Base-by-base conservation (phyloP, 1,140 invertebrate species). In the Globodera rostochiensis region DNA sequence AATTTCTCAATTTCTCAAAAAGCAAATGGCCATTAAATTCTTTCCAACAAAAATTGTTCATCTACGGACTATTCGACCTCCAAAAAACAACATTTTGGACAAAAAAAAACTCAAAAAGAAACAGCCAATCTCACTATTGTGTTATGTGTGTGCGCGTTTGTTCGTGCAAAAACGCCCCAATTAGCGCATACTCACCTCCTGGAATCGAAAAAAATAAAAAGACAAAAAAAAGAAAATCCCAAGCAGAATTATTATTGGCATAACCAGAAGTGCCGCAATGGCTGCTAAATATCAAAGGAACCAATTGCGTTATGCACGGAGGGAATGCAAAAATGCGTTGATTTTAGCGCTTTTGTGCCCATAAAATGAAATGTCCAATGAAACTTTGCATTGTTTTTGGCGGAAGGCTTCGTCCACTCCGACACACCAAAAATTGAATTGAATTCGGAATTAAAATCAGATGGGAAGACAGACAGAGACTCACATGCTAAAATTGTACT, bases 131-230 rank as follows among this genome's bases (percentile, higher is more conserved):
- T 25, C 47, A 74, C 73, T 64, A 73, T 47, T 60, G 60, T 15
- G 60, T 57, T 13, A 74, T 46, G 3, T 74, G 60, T 74, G 60
- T 49, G 66, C 66, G 47, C n/a, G 74, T 36, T 76, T 73, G 53
- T 49, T 53, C 21, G 47, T 53, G 46, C 19, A 47, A 76, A 57
- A 83, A 47, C 45, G 74, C 50, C 50, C 67, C 25, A 60, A 45
- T 64, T 53, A 67, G 25, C 66, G 49, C 60, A 6, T 73, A 50
- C 80, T 82, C 80, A 82, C 80, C 80, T 82, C 79, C 80, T 82
- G 80, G 49, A 81, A 75, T 36, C 25, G 46, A 21, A 76, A 76
- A 76, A 11, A 4, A 46, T 57, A 75, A 53, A 74, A 53, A 11
- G 6, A 15, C 8, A 15, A 53, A 15, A 53, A 53, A 53, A 53